Percentiles rank a stretch among this genome's conserved stretches.
Evolutionary conservation across 2,797 vertebrate genomes (phyloP).

Genomic region (Euphonia xanthogaster): DNA sequence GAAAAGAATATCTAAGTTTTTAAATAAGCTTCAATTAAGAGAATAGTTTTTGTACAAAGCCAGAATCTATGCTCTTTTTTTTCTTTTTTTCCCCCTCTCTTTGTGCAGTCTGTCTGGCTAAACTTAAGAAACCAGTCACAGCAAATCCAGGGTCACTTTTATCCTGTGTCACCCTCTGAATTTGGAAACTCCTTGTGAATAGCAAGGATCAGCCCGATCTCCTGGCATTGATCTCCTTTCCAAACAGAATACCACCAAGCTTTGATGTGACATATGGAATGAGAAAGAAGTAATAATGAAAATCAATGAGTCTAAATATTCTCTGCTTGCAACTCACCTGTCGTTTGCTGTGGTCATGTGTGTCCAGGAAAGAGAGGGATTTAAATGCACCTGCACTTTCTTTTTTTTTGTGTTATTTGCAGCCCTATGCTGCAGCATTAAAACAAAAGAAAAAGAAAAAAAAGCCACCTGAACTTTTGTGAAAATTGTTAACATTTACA

Average conservation of each 20-base stretch:
- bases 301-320: constrained; percentile 77
- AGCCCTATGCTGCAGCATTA: background rate
- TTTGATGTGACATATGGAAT: constrained; percentile 75
- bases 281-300: constrained; percentile 74
- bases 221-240: constrained; percentile 71
- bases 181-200: constrained; percentile 69
- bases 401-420: background rate
- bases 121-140: constrained; percentile 41
- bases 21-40: constrained; percentile 57
- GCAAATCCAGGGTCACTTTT: constrained; percentile 47
- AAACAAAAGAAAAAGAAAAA: background rate
- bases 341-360: background rate
- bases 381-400: background rate
- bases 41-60: constrained; percentile 32
- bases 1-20: constrained; percentile 26
- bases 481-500: background rate
- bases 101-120: background rate
- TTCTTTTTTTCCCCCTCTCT: background rate
- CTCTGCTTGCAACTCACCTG: constrained; percentile 66
- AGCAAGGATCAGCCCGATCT: constrained; percentile 61
- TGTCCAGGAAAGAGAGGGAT: background rate
- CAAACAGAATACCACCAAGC: constrained; percentile 42
- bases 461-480: background rate
- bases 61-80: background rate
- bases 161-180: constrained; percentile 52